Evolutionary conservation across 2,797 vertebrate species (phyloP).

Genomic region (Gallinago nigripennis): DNA sequence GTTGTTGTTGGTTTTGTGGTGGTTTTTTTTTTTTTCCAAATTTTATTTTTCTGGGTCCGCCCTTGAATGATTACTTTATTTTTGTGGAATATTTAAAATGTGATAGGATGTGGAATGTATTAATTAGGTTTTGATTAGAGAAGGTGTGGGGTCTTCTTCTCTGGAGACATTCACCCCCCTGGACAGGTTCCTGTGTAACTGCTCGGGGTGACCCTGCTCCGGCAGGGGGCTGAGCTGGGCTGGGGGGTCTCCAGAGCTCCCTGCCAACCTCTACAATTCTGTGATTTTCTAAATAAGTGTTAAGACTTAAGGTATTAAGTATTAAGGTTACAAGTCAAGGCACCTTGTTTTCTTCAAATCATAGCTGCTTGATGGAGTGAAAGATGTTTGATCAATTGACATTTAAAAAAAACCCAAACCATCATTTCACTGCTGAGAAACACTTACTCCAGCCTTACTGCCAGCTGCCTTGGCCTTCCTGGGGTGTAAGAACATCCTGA

Average conservation of each 20-base stretch:
- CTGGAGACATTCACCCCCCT: too few species aligned
- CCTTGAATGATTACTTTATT: neutral
- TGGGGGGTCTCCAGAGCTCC: too few species aligned
- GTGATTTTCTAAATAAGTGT: neutral
- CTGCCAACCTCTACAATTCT: too few species aligned
- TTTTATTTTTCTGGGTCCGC: neutral
- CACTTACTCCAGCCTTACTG: accelerated
- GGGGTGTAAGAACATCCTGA: neutral
- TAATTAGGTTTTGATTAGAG: neutral
- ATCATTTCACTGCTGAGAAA: neutral
- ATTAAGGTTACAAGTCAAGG: neutral
- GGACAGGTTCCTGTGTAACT: too few species aligned
- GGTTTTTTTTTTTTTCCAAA: neutral
- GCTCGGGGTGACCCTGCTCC: too few species aligned
- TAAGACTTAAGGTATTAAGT: neutral
- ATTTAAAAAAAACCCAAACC: too few species aligned
- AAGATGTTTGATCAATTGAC: neutral
- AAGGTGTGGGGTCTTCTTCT: too few species aligned
- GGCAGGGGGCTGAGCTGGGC: too few species aligned
- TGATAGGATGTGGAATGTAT: neutral
- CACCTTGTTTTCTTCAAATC: neutral
- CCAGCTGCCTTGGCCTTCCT: accelerated
- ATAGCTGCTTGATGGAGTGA: neutral
- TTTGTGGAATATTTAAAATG: neutral
- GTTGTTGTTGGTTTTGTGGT: neutral